Conservation (phyloP, 2,113 vertebrate genomes). For the Macquaria australasica region DNA sequence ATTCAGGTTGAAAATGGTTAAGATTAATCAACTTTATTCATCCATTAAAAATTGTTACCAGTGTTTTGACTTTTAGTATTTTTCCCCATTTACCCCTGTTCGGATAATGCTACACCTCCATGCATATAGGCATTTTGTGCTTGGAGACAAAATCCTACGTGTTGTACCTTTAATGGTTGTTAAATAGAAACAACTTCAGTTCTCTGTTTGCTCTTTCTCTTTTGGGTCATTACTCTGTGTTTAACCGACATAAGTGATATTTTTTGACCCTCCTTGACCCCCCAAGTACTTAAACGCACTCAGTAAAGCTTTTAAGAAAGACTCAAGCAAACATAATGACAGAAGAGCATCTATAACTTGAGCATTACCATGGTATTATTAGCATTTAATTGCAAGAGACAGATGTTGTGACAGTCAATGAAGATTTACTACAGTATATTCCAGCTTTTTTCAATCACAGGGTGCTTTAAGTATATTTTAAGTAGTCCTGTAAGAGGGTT, state of each 20-base stretch:
- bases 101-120: not conserved
- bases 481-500: not conserved
- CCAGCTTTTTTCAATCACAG: not conserved
- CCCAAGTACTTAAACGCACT: not conserved
- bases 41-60: not conserved
- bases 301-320: not conserved
- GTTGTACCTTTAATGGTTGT: not conserved
- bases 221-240: not conserved
- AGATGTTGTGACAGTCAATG: conserved; percentile 2
- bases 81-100: not conserved
- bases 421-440: not conserved
- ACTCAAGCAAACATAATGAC: not conserved
- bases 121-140: not conserved
- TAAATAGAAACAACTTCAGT: conserved; percentile 7
- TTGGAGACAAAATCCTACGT: not conserved
- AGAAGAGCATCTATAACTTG: not conserved
- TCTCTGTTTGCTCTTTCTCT: not conserved
- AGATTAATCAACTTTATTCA: not conserved
- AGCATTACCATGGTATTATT: not conserved
- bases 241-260: not conserved
- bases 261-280: not conserved
- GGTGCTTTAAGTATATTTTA: not conserved
- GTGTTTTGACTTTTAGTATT: not conserved
- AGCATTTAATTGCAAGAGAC: not conserved
- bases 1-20: no score